phyloP scores from a whole-genome alignment of 2,113 vertebrate genomes.

The Chamaea fasciata region DNA sequence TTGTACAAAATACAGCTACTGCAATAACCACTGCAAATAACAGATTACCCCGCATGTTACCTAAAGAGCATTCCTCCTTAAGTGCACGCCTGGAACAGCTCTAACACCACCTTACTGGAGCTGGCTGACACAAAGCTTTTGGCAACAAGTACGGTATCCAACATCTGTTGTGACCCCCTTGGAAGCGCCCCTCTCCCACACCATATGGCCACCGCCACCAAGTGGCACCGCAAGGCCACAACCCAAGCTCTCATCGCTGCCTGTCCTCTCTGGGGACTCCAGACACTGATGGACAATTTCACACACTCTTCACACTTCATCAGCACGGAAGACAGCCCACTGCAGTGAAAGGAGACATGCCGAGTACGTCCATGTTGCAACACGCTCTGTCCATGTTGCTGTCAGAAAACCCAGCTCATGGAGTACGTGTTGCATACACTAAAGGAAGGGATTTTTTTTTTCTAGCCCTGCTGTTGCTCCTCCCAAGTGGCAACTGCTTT shows the following conservation, averaged over 20 bases:
- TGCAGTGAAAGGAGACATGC: background rate
- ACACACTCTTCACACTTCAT: background rate
- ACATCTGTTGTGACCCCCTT: background rate
- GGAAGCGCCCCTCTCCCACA: background rate
- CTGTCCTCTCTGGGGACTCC: background rate
- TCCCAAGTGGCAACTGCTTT: background rate
- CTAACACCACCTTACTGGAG: background rate
- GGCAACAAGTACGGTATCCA: background rate
- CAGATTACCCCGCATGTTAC: background rate
- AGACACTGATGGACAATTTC: background rate
- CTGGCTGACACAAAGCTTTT: background rate
- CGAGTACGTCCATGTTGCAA: background rate
- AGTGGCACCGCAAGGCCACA: background rate
- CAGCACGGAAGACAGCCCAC: background rate
- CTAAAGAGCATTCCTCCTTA: background rate
- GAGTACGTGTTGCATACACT: rapidly evolving
- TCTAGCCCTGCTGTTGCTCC: background rate
- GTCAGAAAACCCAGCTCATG: background rate
- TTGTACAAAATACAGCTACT: background rate
- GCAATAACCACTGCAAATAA: background rate
- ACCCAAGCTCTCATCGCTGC: background rate
- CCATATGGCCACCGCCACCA: background rate
- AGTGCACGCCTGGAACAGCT: background rate
- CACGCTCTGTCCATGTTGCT: background rate
- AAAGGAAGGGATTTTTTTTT: background rate